Base-by-base conservation (phyloP, 1,140 invertebrate genomes). In the Heliconius hermathena region DNA sequence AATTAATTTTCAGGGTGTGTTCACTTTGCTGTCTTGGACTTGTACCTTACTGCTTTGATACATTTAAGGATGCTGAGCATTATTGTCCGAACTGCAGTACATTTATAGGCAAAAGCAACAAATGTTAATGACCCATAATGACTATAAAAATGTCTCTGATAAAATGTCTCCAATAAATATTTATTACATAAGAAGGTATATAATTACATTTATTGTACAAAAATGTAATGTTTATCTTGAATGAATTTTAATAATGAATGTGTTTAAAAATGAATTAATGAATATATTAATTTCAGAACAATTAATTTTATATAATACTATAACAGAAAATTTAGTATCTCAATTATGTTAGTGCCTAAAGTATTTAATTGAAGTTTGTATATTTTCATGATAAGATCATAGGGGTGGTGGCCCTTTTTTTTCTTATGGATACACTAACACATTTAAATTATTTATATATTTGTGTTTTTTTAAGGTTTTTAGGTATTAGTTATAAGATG, bases 11-110 rank as follows among this genome's bases (percentile, higher is more conserved):
- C 89, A 94, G 93, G 91, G 87, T 92, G 4, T 94, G 91, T 77
- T 94, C 93, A 20, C 79, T 94, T 29, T 94, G 93, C 85, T 94
- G 93, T 77, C 86, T 94, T 38, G 93, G 93, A 38, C 87, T 94
- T 29, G 83, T 94, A 74, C 93, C 93, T 41, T 94, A 94, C 80
- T 93, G 93, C 84, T 93, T 94, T 80, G 93, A 94, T 75, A 89
- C 92, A 75, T 94, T 93, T 81, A 94, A 94, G 79, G 91, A 94
- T 90, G 93, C 91, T 54, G 93, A 94, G 81, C 93, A 94, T 78
- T 94, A 94, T 57, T 93, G 93, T 77, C 93, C 93, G 36, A 93
- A 93, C 76, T 94, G 93, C 84, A 94, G 90, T 78, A 90, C 91
- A 54, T 94, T 93, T 79, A 89, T 94, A 83, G 93, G 93, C 18